Conservation (phyloP, 2,113 vertebrate species). For the Passer domesticus region DNA sequence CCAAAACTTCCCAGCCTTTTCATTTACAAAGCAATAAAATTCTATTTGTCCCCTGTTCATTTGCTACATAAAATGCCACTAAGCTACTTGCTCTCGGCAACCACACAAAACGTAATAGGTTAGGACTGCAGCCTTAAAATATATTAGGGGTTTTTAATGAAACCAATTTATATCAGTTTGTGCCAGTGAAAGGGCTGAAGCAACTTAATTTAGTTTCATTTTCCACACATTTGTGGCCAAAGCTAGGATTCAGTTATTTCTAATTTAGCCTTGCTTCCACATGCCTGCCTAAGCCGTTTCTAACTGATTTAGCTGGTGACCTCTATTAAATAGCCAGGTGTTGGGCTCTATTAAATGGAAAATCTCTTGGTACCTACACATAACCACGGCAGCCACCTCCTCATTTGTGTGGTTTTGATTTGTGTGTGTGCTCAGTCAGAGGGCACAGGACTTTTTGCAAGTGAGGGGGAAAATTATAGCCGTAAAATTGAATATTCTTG, state of each 20-base stretch:
- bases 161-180: slow-evolving; percentile 73
- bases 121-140: slow-evolving; percentile 64
- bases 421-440: not conserved
- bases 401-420: not conserved
- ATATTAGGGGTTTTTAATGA: slow-evolving; percentile 68
- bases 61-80: slow-evolving; percentile 63
- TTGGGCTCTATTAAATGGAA: slow-evolving; percentile 39
- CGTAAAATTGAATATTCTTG: not conserved
- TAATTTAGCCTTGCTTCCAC: slow-evolving; percentile 23
- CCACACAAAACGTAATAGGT: slow-evolving; percentile 55
- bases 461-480: not conserved
- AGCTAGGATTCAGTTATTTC: slow-evolving; percentile 46
- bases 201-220: slow-evolving; percentile 74
- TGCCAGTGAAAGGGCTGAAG: slow-evolving; percentile 54
- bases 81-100: slow-evolving; percentile 38
- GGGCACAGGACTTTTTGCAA: not conserved
- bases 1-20: slow-evolving; percentile 62
- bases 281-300: slow-evolving; percentile 10
- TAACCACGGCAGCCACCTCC: not conserved
- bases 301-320: slow-evolving; percentile 47
- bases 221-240: slow-evolving; percentile 58
- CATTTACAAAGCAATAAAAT: slow-evolving; percentile 69
- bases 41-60: slow-evolving; percentile 65
- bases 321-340: slow-evolving; percentile 52
- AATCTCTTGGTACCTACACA: slow-evolving; percentile 21